Evolutionary conservation across 2,888 invertebrate species (phyloP), one percentile per base, ranked within the genome.

Genomic region (Abrostola tripartita): DNA sequence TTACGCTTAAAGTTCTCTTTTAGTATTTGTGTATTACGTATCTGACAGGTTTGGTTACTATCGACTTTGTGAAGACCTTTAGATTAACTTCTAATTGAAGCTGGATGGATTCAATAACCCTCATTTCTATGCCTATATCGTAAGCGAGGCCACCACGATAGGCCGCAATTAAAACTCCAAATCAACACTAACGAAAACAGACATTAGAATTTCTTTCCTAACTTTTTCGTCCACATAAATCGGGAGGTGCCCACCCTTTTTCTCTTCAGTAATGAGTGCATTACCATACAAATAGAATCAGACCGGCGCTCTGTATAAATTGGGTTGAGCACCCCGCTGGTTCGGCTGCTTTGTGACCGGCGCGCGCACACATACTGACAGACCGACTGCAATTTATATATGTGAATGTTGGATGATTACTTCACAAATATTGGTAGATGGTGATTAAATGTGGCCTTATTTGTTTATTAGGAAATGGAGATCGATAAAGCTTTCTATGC

Each of bases 211-310:
- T 59, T 65, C 49, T 41, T 66, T 66, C 82, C 82, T 79, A 80
- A 84, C 79, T 83, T 82, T 81, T 79, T 81, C 81, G 84, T 74
- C 56, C 63, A 83, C 83, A 81, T 83, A 82, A 82, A 83, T 83
- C 83, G 75, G 58, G 49, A 70, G 56, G 61, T 65, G 83, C 84
- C 83, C 78, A 87, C 88, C 88, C 88, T 90, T 90, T 91, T 90
- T 89, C 89, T 91, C 89, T 90, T 82, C 74, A 77, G 88, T 94
- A 94, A 94, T 93, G 93, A 94, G 94, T 85, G 84, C 82, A 94
- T 94, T 94, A 92, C 87, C 94, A 94, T 94, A 93, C 93, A 93
- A 92, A 94, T 94, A 92, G 92, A 90, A 90, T 88, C 88, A 88
- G 88, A 87, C 85, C 85, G 85, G 87, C 80, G 75, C 81, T 81